Evolutionary conservation across 2,797 vertebrate genomes (phyloP).

Genomic region (Dermochelys coriacea): DNA sequence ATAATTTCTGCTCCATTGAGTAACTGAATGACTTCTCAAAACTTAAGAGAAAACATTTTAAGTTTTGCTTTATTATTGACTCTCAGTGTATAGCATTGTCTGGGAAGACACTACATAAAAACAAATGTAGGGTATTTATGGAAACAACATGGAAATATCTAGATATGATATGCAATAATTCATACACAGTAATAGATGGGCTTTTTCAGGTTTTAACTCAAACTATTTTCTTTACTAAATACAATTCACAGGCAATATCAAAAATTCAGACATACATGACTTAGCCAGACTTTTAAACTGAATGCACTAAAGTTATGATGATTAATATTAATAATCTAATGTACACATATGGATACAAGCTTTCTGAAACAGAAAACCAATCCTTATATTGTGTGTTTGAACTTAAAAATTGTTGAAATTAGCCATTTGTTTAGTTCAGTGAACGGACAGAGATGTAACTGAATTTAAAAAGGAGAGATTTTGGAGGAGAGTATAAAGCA

Average conservation of each 20-base stretch:
- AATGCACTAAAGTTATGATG: not conserved
- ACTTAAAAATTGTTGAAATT: conserved; percentile 5
- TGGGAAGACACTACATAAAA: not conserved
- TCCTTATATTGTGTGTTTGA: conserved; percentile 4
- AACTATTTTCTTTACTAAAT: not conserved
- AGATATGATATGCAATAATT: not conserved
- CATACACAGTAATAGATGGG: not conserved
- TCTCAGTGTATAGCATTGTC: not conserved
- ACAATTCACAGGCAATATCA: not conserved
- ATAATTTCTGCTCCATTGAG: conserved; percentile 20
- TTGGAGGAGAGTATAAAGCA: conserved; percentile 54
- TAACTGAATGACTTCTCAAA: conserved; percentile 8
- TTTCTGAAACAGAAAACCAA: not conserved
- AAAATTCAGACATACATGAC: not conserved
- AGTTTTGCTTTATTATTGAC: not conserved
- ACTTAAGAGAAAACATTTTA: not conserved
- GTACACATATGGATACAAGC: not conserved
- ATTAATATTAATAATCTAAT: not conserved
- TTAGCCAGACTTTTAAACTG: not conserved
- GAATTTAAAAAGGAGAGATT: not conserved
- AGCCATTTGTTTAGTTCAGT: not conserved
- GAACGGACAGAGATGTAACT: not conserved
- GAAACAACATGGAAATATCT: not conserved
- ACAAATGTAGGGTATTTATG: not conserved
- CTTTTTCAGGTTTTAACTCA: not conserved